Evolutionary conservation across 2,113 vertebrate genomes (phyloP).

Genomic region (Ageneiosus marmoratus): DNA sequence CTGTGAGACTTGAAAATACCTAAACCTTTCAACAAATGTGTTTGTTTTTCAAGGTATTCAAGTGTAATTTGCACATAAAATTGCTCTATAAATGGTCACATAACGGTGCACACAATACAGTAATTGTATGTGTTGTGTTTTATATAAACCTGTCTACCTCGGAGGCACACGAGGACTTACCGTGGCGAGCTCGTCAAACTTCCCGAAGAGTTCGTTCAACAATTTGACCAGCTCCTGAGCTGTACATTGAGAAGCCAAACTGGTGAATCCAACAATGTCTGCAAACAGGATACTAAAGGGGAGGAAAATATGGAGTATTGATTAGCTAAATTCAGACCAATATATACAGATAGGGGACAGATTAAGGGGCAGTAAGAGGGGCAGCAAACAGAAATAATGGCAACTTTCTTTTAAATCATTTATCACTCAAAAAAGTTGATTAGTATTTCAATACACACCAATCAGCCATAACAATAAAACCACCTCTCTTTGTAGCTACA

Average conservation of each 20-base stretch:
- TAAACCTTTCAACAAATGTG: not conserved
- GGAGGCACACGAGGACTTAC: conserved; percentile 72
- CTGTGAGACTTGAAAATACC: not conserved
- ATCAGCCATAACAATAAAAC: too few relatives aligned
- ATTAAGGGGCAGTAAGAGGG: not conserved
- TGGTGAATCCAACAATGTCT: conserved; percentile 97
- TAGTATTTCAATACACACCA: not conserved
- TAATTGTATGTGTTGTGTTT: not conserved
- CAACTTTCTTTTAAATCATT: not conserved
- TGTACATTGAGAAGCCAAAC: conserved; percentile 95
- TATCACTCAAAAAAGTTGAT: not conserved
- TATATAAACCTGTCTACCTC: not conserved
- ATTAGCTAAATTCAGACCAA: conserved; percentile 2
- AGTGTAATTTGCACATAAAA: not conserved
- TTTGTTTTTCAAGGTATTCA: not conserved
- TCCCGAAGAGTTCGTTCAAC: conserved; percentile 96
- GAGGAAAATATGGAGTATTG: conserved; percentile 17
- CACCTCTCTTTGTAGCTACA: too few relatives aligned
- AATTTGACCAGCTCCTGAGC: conserved; percentile 97
- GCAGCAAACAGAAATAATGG: not conserved
- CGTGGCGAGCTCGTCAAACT: conserved; percentile 97
- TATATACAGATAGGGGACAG: not conserved
- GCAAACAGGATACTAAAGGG: conserved; percentile 93
- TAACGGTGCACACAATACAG: not conserved
- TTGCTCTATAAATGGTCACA: not conserved